A percentile compares a stretch with the other conserved stretches of the same genome.
phyloP scores from a whole-genome alignment of 2,888 invertebrate genomes.

The Proisotoma minuta region DNA sequence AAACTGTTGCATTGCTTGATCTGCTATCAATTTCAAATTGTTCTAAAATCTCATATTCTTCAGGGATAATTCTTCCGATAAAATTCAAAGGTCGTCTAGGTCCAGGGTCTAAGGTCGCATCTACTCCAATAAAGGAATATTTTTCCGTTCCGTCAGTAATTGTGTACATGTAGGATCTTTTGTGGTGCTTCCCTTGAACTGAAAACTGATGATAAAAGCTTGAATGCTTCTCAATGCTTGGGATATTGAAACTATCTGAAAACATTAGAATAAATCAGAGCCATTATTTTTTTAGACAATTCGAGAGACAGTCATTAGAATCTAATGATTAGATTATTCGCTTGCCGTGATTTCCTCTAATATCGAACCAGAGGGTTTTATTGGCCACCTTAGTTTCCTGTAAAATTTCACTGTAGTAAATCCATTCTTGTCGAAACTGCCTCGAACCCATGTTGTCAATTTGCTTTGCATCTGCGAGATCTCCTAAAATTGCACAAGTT shows the following conservation, averaged over 20 bases:
- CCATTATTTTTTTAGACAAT: background rate
- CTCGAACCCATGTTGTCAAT: conserved; percentile 71
- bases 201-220: conserved; percentile 77
- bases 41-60: conserved; percentile 59
- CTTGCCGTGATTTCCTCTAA: conserved; percentile 84
- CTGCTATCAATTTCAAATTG: conserved; percentile 57
- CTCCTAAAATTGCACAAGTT: conserved; percentile 54
- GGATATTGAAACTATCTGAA: conserved; percentile 84
- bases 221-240: conserved; percentile 61
- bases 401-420: conserved; percentile 67
- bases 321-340: no score
- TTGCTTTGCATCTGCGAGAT: conserved; percentile 82
- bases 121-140: conserved; percentile 78
- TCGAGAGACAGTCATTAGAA: background rate
- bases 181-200: conserved; percentile 65
- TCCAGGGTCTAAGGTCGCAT: conserved; percentile 82
- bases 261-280: conserved; percentile 46
- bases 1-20: conserved; percentile 61
- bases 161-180: conserved; percentile 69
- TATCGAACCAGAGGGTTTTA: conserved; percentile 77
- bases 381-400: conserved; percentile 62
- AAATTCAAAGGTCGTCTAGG: conserved; percentile 85
- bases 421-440: conserved; percentile 78
- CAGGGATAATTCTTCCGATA: conserved; percentile 65
- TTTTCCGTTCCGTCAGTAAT: conserved; percentile 58